These are phyloP conservation scores for Aleiodes leptofemur DNA, from an alignment of 2,888 invertebrate genomes.

Conservation along the genomic window DNA sequence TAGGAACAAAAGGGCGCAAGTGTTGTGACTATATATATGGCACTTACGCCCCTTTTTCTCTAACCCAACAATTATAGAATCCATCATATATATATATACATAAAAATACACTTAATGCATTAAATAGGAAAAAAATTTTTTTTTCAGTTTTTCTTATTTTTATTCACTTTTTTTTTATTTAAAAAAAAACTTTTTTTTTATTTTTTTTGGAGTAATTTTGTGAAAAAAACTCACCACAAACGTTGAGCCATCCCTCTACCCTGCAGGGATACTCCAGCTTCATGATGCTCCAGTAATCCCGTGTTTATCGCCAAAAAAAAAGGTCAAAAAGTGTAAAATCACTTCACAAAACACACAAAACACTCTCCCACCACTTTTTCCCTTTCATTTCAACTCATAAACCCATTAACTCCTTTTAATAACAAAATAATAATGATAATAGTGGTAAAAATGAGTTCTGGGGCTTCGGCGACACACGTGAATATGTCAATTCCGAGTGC, in stretches of 20 bases:
- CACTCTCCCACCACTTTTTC: constrained; percentile 11
- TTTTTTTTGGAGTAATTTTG: too few species aligned
- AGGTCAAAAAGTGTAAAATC: not conserved
- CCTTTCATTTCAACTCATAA: constrained; percentile 4
- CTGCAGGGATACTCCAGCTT: constrained; percentile 78
- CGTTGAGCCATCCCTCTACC: constrained; percentile 79
- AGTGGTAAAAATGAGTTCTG: not conserved
- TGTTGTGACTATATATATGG: too few species aligned
- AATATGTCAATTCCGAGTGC: not conserved
- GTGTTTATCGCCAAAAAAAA: not conserved
- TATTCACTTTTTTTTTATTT: too few species aligned
- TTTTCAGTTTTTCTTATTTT: too few species aligned
- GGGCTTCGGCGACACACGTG: constrained; percentile 1
- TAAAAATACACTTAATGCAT: not conserved
- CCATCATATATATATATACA: too few species aligned
- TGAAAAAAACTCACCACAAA: constrained; percentile 79
- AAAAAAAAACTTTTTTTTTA: too few species aligned
- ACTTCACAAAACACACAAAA: constrained; percentile 26
- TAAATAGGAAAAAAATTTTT: too few species aligned
- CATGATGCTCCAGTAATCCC: constrained; percentile 59
- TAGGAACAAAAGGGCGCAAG: too few species aligned
- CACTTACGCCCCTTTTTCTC: too few species aligned
- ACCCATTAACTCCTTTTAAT: constrained; percentile 5
- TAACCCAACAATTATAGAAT: too few species aligned
- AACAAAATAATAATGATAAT: not conserved